These are phyloP conservation scores for Scaptomyza parva DNA, from an alignment of 2,888 invertebrate genomes.

Conservation along the genomic window DNA sequence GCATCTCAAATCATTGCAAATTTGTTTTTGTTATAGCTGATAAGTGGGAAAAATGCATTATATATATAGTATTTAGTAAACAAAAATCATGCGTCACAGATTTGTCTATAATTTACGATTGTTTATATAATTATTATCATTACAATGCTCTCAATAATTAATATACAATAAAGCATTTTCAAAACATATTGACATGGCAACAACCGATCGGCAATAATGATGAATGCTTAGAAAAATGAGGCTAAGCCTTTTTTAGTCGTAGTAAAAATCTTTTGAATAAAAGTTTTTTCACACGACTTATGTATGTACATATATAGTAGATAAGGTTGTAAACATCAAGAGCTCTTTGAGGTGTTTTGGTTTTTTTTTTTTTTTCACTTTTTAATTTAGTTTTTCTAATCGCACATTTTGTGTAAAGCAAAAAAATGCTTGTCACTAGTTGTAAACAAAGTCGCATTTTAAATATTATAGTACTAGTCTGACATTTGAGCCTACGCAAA, in stretches of 20 bases:
- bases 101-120: constrained; percentile 23
- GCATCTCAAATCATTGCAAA: constrained; percentile 23
- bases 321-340: neutral
- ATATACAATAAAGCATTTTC: constrained; percentile 31
- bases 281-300: neutral
- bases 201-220: constrained; percentile 17
- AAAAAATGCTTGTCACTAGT: constrained; percentile 5
- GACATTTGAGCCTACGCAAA: constrained; percentile 5
- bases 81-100: constrained; percentile 53
- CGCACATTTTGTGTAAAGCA: neutral
- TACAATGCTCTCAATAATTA: constrained; percentile 39
- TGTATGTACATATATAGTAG: no score
- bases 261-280: neutral
- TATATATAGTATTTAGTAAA: constrained; percentile 32
- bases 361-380: neutral
- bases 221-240: constrained; percentile 15
- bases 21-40: constrained; percentile 2
- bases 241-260: constrained; percentile 4
- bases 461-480: neutral
- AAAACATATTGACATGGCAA: constrained; percentile 33
- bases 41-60: constrained; percentile 2
- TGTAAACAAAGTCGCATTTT: constrained; percentile 13
- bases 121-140: constrained; percentile 30
- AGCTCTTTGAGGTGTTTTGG: neutral
- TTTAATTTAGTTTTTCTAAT: constrained; percentile 12